phyloP scores from a whole-genome alignment of 2,797 vertebrate species.

The Pteropus rufus region DNA sequence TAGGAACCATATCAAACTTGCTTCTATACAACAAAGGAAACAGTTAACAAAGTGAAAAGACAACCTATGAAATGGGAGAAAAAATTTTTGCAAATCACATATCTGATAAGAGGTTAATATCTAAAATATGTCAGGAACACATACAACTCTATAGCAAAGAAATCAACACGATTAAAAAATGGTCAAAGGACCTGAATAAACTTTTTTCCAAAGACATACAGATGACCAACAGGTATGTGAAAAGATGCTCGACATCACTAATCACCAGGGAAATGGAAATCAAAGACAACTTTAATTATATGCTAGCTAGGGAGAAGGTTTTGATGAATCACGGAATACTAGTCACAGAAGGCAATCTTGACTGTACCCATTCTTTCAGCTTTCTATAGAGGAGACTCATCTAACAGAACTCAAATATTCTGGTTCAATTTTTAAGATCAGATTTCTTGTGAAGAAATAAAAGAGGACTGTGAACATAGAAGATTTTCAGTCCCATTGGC shows the following conservation, averaged over 20 bases:
- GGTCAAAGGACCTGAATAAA: background rate
- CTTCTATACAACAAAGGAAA: background rate
- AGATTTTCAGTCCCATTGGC: background rate
- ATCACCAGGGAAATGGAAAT: background rate
- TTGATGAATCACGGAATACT: background rate
- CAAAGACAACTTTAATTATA: background rate
- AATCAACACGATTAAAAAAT: background rate
- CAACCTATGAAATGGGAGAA: background rate
- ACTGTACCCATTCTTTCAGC: background rate
- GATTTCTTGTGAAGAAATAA: background rate
- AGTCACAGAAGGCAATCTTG: background rate
- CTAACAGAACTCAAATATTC: background rate
- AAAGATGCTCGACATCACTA: background rate
- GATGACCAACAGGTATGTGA: background rate
- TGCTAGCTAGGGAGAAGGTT: background rate
- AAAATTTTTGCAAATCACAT: background rate
- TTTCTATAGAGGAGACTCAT: background rate
- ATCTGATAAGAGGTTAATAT: background rate
- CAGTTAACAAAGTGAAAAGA: background rate
- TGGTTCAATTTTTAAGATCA: background rate
- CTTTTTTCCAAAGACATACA: background rate
- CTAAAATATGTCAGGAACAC: background rate
- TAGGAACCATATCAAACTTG: background rate
- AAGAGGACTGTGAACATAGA: background rate
- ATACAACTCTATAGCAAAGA: background rate